Percentiles rank a stretch among this genome's conserved stretches.
These are phyloP conservation scores for Agrochola macilenta DNA, from an alignment of 2,888 invertebrate genomes.

Conservation along the genomic window DNA sequence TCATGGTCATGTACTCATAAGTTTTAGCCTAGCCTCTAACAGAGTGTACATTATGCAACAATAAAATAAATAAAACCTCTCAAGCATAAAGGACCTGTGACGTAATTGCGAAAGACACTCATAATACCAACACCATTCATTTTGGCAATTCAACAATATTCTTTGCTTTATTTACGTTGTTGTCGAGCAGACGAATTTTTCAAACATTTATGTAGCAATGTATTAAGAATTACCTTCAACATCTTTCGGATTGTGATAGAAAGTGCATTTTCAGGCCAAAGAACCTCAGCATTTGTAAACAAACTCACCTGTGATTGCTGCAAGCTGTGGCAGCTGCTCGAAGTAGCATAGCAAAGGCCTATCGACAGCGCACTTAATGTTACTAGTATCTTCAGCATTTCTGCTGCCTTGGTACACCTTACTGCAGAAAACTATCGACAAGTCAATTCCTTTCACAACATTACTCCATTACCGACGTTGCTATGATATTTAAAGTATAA, in stretches of 20 bases:
- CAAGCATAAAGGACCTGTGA: too few species aligned
- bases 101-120: not conserved
- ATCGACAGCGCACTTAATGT: constrained; percentile 74
- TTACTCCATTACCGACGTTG: constrained; percentile 26
- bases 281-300: not conserved
- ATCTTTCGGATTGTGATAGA: not conserved
- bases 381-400: constrained; percentile 75
- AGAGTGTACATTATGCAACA: too few species aligned
- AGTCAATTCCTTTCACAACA: constrained; percentile 31
- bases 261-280: not conserved
- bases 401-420: constrained; percentile 34
- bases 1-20: too few species aligned
- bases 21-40: too few species aligned
- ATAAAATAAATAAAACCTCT: too few species aligned
- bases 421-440: constrained; percentile 1
- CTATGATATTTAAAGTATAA: constrained; percentile 59
- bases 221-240: not conserved
- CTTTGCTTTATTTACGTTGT: not conserved
- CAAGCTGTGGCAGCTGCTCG: constrained; percentile 67
- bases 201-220: not conserved
- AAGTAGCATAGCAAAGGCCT: constrained; percentile 75
- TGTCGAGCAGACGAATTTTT: too few species aligned
- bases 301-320: constrained; percentile 82
- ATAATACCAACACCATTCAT: not conserved
- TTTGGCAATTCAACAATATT: not conserved